Base-by-base conservation (phyloP, 2,888 invertebrate genomes). In the Cosmia pyralina region DNA sequence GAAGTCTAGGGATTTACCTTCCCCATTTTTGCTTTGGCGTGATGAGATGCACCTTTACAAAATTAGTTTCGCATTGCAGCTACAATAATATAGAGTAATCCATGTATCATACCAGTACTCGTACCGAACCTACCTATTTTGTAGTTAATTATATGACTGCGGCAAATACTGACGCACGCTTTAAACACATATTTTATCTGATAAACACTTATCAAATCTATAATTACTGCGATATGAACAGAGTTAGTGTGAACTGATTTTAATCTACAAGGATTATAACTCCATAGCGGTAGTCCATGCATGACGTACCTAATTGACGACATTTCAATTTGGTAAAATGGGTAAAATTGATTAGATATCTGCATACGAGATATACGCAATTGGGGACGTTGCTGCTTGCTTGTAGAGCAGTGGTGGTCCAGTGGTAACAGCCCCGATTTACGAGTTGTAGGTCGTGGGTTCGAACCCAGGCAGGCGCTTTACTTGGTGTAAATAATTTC, bases 161-260 rank as follows among this genome's bases (percentile, higher is more conserved):
- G 50, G 64, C 66, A 71, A 75, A 71, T 41, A 59, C 65, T 44
- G 55, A 19, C 66, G 59, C 50, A 13, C 13, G 73, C 22, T 69
- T 72, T 64, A 66, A 71, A 73, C 62, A 67, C 62, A 53, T 57
- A 63, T 58, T 66, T 77, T 77, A 83, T 87, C 72, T 64, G 87
- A 87, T 87, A 85, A 83, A 55, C 34, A 59, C 46, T 75, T 79
- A 86, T 85, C 64, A 70, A 82, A 78, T 77, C 67, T 71, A 59
- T 75, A 77, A 81, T 79, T 77, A 71, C 69, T 67, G 69, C 57
- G 77, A 72, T 80, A 79, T 68, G 60, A 48, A 77, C 63, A 64
- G 52, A 55, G 59, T 75, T 77, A 78, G 62, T 62, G 59, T 67
- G 62, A 77, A 81, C 72, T 74, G 79, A 85, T 81, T 84, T 84